Base-by-base conservation (phyloP, 2,888 invertebrate species). In the Oscheius sp. region DNA sequence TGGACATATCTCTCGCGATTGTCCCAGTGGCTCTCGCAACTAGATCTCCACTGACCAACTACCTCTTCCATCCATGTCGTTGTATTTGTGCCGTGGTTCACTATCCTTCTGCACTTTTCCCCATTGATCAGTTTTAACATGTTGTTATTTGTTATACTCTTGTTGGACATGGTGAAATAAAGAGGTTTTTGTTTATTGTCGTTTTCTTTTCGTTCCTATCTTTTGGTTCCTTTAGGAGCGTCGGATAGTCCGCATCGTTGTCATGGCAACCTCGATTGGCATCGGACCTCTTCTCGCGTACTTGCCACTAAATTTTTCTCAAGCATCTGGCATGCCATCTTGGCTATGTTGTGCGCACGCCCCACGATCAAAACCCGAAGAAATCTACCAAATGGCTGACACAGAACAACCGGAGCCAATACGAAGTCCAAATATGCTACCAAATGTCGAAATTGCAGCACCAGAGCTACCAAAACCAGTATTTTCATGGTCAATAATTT, bases 1-100 rank as follows among this genome's bases (percentile, higher is more conserved):
- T 22, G 80, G 80, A 26, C 82, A 82, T 71, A 79, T 82, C 67
- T 78, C 80, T 36, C 78, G 82, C 44, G 82, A 82, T 20, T 82
- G 82, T 74, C 76, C 78, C 38, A 62, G 57, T n/a, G n/a, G n/a
- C n/a, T n/a, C n/a, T 64, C 56, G 51, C 33, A 50, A 59, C n/a
- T 62, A 62, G 62, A 62, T 62, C 62, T 62, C 62, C 28, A 12
- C n/a, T n/a, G n/a, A n/a, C 20, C 41, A 14, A 20, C 41, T 50
- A 50, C 50, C 50, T 50, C 50, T 50, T 24, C 41, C 14, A 41
- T 12, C 20, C 41, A 41, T 41, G 41, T 41, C 41, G 20, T 17
- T n/a, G n/a, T 41, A 41, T 41, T 14, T 20, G 41, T 20, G n/a
- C 41, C 9, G 24, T 24, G n/a, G 24, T 20, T 30, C 50, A 24